Evolutionary conservation across 2,888 invertebrate genomes (phyloP).

Genomic region (Campoletis raptor): DNA sequence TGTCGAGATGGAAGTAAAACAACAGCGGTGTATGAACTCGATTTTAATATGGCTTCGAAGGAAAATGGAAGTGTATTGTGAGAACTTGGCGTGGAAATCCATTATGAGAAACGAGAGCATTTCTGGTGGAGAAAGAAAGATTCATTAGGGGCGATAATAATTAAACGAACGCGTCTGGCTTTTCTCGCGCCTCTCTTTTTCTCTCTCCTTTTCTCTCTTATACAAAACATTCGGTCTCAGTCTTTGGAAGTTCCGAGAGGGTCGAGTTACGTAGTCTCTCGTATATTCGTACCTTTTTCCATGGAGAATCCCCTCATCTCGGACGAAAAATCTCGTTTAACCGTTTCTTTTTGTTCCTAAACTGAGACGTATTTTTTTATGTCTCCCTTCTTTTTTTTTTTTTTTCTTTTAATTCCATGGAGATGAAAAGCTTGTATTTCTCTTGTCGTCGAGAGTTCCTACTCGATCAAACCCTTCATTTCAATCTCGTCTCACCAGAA

Average conservation of each 20-base stretch:
- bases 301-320: conserved; percentile 5
- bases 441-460: conserved; percentile 3
- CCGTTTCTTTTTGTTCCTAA: conserved; percentile 41
- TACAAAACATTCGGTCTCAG: conserved; percentile 52
- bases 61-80: conserved; percentile 56
- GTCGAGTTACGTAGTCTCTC: conserved; percentile 38
- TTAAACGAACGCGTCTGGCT: conserved; percentile 77
- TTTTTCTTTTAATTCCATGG: conserved; percentile 15
- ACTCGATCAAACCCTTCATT: conserved; percentile 8
- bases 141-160: conserved; percentile 80
- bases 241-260: conserved; percentile 55
- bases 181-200: conserved; percentile 45
- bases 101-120: conserved; percentile 72
- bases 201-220: conserved; percentile 60
- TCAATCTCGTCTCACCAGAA: conserved; percentile 48
- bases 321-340: conserved; percentile 66
- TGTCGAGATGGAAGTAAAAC: not conserved
- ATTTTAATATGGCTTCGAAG: conserved; percentile 42
- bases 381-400: not conserved
- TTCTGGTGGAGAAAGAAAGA: conserved; percentile 70
- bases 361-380: conserved; percentile 34
- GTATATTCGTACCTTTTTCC: conserved; percentile 37
- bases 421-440: conserved; percentile 27
- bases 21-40: not conserved
- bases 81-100: conserved; percentile 78